Conservation (phyloP, 2,797 vertebrate genomes). For the Crax fasciolata region DNA sequence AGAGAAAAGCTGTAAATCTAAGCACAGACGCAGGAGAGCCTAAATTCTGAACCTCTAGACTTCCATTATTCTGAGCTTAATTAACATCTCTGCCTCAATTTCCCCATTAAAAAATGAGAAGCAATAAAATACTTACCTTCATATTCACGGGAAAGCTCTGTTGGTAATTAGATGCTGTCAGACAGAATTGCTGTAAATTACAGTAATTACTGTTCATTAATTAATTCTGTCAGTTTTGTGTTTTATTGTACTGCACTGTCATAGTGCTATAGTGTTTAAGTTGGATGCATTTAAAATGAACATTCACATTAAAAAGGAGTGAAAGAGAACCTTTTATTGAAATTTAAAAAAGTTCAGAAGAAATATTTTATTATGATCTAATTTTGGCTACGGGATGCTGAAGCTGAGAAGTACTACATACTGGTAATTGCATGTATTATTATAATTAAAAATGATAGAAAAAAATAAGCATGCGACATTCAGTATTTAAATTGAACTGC, state of each 20-base stretch:
- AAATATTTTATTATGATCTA: constrained; percentile 70
- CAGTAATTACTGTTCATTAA: constrained; percentile 76
- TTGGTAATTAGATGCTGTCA: constrained; percentile 74
- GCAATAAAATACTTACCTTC: constrained; percentile 71
- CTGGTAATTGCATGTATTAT: constrained; percentile 51
- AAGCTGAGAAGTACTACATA: constrained; percentile 35
- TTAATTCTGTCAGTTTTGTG: constrained; percentile 72
- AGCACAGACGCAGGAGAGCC: background rate
- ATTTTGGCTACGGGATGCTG: constrained; percentile 57
- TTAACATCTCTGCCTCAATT: constrained; percentile 67
- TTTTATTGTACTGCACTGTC: constrained; percentile 71
- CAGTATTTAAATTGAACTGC: constrained; percentile 31
- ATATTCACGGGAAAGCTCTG: constrained; percentile 46
- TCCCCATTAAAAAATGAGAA: constrained; percentile 60
- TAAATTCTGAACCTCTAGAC: constrained; percentile 21
- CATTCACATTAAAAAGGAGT: constrained; percentile 59
- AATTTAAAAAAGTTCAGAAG: constrained; percentile 67
- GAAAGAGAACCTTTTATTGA: constrained; percentile 77
- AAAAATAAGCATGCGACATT: constrained; percentile 47
- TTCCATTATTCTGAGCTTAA: constrained; percentile 52
- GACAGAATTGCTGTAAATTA: constrained; percentile 73
- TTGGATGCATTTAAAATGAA: constrained; percentile 68
- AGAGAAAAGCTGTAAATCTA: constrained; percentile 6
- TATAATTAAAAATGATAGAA: constrained; percentile 60
- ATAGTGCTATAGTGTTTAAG: constrained; percentile 64